Percentiles rank a stretch among this genome's conserved stretches.
phyloP scores from a whole-genome alignment of 2,113 vertebrate species.

The Salminus brasiliensis region DNA sequence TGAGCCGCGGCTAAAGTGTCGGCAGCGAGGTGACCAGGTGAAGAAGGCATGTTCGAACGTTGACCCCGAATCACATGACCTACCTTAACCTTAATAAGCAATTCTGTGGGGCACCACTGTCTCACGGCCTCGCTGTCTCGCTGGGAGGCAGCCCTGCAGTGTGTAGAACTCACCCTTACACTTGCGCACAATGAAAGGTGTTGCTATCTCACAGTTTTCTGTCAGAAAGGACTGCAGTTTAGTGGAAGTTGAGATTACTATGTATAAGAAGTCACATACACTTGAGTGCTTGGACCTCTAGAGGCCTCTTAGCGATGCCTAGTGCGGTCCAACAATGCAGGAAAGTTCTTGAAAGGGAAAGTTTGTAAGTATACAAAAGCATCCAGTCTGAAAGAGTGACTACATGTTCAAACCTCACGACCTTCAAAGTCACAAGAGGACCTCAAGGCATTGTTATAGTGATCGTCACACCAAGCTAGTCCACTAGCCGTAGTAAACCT shows the following conservation, averaged over 20 bases:
- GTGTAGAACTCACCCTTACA: background rate
- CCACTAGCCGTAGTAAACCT: background rate
- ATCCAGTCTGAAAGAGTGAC: background rate
- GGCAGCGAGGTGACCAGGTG: background rate
- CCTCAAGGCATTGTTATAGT: background rate
- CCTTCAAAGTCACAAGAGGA: background rate
- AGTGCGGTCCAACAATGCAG: background rate
- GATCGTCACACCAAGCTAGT: background rate
- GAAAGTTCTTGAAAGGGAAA: background rate
- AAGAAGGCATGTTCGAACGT: slow-evolving; percentile 32
- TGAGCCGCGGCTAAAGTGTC: slow-evolving; percentile 48
- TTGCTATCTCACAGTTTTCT: background rate
- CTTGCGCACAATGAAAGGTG: background rate
- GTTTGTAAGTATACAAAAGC: background rate
- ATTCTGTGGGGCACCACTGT: background rate
- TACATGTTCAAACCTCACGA: background rate
- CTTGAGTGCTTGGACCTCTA: background rate
- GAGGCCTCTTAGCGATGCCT: background rate
- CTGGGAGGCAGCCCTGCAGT: slow-evolving; percentile 2
- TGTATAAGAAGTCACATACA: background rate
- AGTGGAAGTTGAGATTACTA: background rate
- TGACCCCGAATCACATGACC: slow-evolving; percentile 21
- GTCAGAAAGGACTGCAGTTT: background rate
- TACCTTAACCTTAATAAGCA: slow-evolving; percentile 5
- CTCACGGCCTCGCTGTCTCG: background rate